Conservation (phyloP, 2,797 vertebrate species). For the Meda fulgida region DNA sequence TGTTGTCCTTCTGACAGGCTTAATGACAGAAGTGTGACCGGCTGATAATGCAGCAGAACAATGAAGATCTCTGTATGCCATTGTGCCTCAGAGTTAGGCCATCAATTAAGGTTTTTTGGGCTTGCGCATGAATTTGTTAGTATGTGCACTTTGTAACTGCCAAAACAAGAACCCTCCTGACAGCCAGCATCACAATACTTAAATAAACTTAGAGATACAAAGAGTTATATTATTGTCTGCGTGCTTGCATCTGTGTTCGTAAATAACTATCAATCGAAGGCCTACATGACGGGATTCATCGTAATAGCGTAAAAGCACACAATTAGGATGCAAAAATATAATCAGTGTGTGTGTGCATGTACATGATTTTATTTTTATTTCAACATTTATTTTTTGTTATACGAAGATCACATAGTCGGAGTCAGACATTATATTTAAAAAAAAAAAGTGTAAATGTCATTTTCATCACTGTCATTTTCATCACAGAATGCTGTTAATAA, state of each 20-base stretch:
- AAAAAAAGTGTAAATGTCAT: neutral
- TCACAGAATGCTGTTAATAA: neutral
- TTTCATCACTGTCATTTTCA: neutral
- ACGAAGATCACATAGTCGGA: neutral
- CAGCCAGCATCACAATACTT: conserved; percentile 36
- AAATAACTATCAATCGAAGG: conserved; percentile 47
- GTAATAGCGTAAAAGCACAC: neutral
- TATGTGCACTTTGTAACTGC: conserved; percentile 20
- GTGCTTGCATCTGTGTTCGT: conserved; percentile 9
- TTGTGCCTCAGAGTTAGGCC: conserved; percentile 28
- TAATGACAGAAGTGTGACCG: conserved; percentile 49
- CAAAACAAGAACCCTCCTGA: conserved; percentile 48
- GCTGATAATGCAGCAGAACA: conserved; percentile 34
- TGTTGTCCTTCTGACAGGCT: conserved; percentile 22
- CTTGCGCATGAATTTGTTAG: conserved; percentile 29
- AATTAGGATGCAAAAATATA: neutral
- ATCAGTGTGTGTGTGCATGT: neutral
- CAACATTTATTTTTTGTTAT: neutral
- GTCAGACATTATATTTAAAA: neutral
- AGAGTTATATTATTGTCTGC: conserved; percentile 40
- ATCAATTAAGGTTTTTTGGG: neutral
- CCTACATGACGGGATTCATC: conserved; percentile 33
- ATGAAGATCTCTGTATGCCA: conserved; percentile 38
- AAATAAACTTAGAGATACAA: conserved; percentile 44
- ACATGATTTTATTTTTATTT: neutral